A percentile compares a stretch with the other conserved stretches of the same genome.
phyloP scores from a whole-genome alignment of 1,140 invertebrate species.

The Zaprionus tsacasi region DNA sequence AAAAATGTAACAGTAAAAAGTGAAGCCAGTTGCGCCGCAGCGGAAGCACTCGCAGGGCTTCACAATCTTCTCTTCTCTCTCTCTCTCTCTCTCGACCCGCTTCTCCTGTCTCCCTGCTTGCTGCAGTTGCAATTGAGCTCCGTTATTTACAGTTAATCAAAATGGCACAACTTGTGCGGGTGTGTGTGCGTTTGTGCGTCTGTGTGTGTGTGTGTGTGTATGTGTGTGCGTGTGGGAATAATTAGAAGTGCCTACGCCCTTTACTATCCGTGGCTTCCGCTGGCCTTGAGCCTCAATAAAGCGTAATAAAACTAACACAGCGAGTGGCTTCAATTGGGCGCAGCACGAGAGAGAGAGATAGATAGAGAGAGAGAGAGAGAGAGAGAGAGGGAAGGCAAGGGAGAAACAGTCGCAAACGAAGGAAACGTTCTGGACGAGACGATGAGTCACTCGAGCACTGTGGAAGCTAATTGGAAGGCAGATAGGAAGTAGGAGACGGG shows the following conservation, averaged over 20 bases:
- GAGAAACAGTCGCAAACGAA: background rate
- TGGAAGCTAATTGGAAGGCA: too few relatives aligned
- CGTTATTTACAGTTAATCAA: constrained; percentile 69
- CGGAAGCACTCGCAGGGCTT: constrained; percentile 47
- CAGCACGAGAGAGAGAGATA: background rate
- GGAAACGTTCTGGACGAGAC: background rate
- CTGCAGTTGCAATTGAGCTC: constrained; percentile 35
- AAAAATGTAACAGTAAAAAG: constrained; percentile 48
- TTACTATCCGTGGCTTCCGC: constrained; percentile 59
- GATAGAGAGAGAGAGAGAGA: background rate
- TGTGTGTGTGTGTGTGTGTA: background rate
- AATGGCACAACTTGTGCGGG: constrained; percentile 42
- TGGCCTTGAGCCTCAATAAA: constrained; percentile 80
- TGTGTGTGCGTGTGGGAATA: constrained; percentile 14
- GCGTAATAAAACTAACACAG: constrained; percentile 36
- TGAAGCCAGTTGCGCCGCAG: constrained; percentile 34
- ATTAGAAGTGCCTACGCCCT: constrained; percentile 52
- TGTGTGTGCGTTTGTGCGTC: background rate
- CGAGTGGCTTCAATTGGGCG: constrained; percentile 35
- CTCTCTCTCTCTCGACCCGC: too few relatives aligned
- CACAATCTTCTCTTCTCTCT: constrained; percentile 2
- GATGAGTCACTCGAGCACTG: too few relatives aligned
- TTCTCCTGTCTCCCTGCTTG: background rate
- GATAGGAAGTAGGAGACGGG: too few relatives aligned
- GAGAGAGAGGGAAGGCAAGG: background rate